A percentile compares a stretch with the other conserved stretches of the same genome.
Evolutionary conservation across 2,113 vertebrate species (phyloP).

Genomic region (Ammodytes dubius): DNA sequence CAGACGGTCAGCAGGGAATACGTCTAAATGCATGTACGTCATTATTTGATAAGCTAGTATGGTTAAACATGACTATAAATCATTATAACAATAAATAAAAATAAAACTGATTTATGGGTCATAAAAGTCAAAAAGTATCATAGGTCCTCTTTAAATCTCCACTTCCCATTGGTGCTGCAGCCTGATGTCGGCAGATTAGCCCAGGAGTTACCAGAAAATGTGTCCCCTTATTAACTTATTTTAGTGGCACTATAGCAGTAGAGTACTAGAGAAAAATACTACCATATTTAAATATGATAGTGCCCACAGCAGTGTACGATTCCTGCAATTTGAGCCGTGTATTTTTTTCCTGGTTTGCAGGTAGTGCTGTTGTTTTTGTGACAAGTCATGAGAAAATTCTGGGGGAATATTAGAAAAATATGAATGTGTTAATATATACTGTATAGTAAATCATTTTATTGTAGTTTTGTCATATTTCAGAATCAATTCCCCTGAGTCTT

Average conservation of each 20-base stretch:
- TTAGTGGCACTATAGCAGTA: slow-evolving; percentile 58
- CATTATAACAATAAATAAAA: too few species aligned
- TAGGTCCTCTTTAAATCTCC: too few species aligned
- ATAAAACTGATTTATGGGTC: too few species aligned
- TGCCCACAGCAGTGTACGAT: slow-evolving; percentile 48
- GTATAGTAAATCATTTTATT: neutral
- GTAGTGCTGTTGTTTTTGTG: slow-evolving; percentile 60
- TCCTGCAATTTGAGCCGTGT: slow-evolving; percentile 49
- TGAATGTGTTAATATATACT: too few species aligned
- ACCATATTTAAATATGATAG: slow-evolving; percentile 47
- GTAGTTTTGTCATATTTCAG: neutral
- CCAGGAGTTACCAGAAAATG: slow-evolving; percentile 42
- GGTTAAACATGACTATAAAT: too few species aligned
- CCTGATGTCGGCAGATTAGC: slow-evolving; percentile 49
- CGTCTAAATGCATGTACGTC: too few species aligned
- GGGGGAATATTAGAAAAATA: slow-evolving; percentile 4
- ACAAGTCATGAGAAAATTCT: slow-evolving; percentile 37
- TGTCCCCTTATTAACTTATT: slow-evolving; percentile 50
- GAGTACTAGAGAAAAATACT: too few species aligned
- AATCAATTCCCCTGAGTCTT: neutral
- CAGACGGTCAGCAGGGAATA: too few species aligned
- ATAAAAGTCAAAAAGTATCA: too few species aligned
- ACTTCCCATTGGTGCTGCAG: slow-evolving; percentile 35
- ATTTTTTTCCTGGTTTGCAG: slow-evolving; percentile 56
- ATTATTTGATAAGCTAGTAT: too few species aligned